phyloP scores from a whole-genome alignment of 2,113 vertebrate species.

The Typhlomys cinereus region DNA sequence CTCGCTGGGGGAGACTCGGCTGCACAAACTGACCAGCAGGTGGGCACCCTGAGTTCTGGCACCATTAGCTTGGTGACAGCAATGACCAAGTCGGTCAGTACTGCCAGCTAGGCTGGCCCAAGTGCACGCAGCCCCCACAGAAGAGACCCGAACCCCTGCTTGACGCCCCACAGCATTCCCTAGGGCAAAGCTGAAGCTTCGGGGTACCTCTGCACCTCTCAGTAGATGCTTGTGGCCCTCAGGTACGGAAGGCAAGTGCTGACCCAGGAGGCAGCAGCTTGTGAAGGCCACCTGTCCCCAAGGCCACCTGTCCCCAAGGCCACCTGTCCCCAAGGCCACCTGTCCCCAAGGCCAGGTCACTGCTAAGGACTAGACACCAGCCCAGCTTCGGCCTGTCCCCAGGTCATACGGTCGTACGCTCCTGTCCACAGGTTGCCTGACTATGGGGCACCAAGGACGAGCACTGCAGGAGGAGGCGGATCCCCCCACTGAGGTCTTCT shows the following conservation, averaged over 20 bases:
- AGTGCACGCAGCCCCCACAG: not conserved
- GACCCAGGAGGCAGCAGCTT: not conserved
- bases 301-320: no score
- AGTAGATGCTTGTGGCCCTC: accelerated
- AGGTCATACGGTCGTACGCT: accelerated
- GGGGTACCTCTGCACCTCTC: accelerated
- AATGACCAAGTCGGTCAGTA: constrained; percentile 9
- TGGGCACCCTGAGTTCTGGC: constrained; percentile 65
- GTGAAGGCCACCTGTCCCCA: not conserved
- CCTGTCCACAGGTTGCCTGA: not conserved
- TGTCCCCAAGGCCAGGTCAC: no score
- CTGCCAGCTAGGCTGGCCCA: not conserved
- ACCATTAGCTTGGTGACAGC: constrained; percentile 71
- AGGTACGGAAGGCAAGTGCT: accelerated
- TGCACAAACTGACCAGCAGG: not conserved
- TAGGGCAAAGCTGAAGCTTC: accelerated
- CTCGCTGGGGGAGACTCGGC: not conserved
- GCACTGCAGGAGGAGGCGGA: no score
- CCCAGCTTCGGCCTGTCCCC: not conserved
- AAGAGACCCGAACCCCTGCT: accelerated
- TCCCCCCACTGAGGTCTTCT: not conserved
- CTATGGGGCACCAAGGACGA: no score
- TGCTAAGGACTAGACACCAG: no score
- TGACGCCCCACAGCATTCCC: not conserved
- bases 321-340: no score